Evolutionary conservation across 2,797 vertebrate genomes (phyloP).

Genomic region (Crypturellus tataupa): DNA sequence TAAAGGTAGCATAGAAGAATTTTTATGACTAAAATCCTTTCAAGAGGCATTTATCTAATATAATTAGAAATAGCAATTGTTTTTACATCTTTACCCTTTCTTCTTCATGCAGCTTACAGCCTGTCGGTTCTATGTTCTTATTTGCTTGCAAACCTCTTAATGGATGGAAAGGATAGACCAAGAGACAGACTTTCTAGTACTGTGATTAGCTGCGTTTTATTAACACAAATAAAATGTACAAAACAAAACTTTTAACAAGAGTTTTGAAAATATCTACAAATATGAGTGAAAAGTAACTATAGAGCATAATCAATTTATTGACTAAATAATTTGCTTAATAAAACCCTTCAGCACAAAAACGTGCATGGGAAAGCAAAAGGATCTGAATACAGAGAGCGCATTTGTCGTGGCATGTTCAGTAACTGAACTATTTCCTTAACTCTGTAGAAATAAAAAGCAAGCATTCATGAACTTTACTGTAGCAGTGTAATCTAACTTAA

Average conservation of each 20-base stretch:
- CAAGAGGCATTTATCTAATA: background rate
- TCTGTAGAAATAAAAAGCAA: background rate
- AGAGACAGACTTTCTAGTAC: constrained; percentile 62
- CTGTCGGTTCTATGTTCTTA: background rate
- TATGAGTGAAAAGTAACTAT: constrained; percentile 60
- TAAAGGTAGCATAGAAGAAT: background rate
- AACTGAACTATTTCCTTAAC: background rate
- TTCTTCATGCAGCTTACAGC: background rate
- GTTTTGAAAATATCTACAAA: constrained; percentile 57
- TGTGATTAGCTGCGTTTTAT: constrained; percentile 71
- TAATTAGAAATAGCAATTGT: background rate
- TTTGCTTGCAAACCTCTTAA: constrained; percentile 51
- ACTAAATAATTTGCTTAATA: constrained; percentile 40
- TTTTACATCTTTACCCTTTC: background rate
- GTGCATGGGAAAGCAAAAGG: constrained; percentile 19
- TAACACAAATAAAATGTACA: constrained; percentile 77
- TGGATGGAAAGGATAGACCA: background rate
- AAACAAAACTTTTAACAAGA: constrained; percentile 70
- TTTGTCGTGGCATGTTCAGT: background rate
- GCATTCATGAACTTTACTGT: background rate
- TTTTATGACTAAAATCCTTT: constrained; percentile 25
- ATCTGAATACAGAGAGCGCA: background rate
- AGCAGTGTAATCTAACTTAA: background rate
- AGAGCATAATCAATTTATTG: constrained; percentile 43
- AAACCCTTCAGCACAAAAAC: constrained; percentile 45